phyloP scores from a whole-genome alignment of 1,140 invertebrate genomes.

The Aphis gossypii region DNA sequence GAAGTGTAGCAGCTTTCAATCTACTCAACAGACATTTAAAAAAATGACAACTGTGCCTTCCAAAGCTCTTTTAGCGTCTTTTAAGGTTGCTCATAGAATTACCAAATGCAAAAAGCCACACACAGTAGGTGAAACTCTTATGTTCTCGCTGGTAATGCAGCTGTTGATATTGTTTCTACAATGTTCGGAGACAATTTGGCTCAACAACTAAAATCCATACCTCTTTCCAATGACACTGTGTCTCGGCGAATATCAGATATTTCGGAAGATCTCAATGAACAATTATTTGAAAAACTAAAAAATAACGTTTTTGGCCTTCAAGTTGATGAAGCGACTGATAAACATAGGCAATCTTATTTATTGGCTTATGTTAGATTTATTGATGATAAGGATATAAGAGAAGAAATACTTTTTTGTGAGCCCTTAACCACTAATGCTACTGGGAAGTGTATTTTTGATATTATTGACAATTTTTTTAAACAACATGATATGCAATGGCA shows the following conservation, averaged over 20 bases:
- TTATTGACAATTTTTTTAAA: constrained; percentile 10
- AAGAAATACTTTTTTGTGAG: too few species aligned
- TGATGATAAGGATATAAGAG: too few species aligned
- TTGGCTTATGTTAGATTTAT: too few species aligned
- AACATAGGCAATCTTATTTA: too few species aligned
- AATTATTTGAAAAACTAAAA: too few species aligned
- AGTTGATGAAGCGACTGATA: too few species aligned
- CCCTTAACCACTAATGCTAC: too few species aligned
- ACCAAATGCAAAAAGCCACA: background rate
- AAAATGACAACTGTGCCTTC: background rate
- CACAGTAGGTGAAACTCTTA: background rate
- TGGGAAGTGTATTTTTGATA: background rate
- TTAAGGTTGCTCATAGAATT: constrained; percentile 2
- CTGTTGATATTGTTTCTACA: constrained; percentile 8
- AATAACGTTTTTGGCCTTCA: too few species aligned
- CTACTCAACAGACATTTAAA: constrained; percentile 8
- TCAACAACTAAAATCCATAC: constrained; percentile 1
- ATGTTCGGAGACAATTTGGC: background rate
- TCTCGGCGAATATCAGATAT: background rate
- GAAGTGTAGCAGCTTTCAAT: constrained; percentile 8
- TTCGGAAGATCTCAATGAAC: too few species aligned
- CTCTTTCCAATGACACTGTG: background rate
- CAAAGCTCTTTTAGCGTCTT: constrained; percentile 1
- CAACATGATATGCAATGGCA: background rate
- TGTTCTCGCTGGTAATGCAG: too few species aligned